phyloP scores from a whole-genome alignment of 2,797 vertebrate species.

The Crocodylus rhombifer region DNA sequence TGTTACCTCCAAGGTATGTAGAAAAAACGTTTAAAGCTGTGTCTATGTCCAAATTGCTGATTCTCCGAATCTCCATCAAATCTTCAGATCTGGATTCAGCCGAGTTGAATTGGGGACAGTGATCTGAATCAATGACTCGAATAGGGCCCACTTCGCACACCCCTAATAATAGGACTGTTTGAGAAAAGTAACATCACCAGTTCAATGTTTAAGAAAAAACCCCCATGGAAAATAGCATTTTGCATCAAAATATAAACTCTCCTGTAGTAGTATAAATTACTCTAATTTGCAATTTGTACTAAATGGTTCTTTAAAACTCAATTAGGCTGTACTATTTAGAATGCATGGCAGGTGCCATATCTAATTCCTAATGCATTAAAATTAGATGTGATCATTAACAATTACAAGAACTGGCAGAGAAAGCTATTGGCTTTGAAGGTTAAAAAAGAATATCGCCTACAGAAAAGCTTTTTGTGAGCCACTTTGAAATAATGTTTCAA shows the following conservation, averaged over 20 bases:
- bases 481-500: background rate
- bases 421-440: background rate
- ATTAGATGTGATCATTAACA: background rate
- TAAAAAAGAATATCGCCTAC: background rate
- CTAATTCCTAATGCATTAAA: conserved; percentile 16
- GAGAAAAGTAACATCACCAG: background rate
- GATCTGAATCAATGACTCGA: too few relatives aligned
- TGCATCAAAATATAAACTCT: background rate
- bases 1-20: too few relatives aligned
- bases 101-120: too few relatives aligned
- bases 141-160: too few relatives aligned
- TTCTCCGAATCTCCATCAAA: too few relatives aligned
- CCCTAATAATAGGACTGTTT: background rate
- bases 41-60: too few relatives aligned
- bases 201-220: background rate
- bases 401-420: conserved; percentile 24
- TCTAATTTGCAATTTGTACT: background rate
- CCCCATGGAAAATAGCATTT: background rate
- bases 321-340: background rate
- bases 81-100: too few relatives aligned
- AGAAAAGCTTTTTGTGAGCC: background rate
- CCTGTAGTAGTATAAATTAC: background rate
- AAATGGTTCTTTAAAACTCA: conserved; percentile 12
- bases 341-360: background rate
- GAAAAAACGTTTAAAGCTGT: too few relatives aligned